Conservation (phyloP, 2,888 invertebrate genomes). For the Phlogophora meticulosa region DNA sequence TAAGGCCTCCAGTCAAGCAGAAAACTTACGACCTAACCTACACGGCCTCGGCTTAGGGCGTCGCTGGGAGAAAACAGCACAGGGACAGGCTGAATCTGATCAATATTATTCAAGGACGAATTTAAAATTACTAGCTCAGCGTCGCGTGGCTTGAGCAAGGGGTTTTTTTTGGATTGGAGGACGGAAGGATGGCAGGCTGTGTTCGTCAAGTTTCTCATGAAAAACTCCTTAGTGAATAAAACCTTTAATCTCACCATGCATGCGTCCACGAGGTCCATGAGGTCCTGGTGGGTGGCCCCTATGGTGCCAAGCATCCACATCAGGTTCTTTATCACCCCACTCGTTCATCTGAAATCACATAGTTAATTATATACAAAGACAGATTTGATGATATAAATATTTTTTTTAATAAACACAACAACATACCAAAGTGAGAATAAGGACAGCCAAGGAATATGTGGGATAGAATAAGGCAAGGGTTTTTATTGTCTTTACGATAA, state of each 20-base stretch:
- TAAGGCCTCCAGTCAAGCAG: too few relatives aligned
- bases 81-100: too few relatives aligned
- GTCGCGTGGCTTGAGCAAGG: too few relatives aligned
- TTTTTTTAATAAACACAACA: conserved; percentile 53
- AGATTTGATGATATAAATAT: conserved; percentile 26
- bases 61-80: too few relatives aligned
- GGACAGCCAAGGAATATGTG: conserved; percentile 90
- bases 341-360: conserved; percentile 83
- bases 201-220: neutral
- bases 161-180: too few relatives aligned
- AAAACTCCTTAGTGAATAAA: neutral
- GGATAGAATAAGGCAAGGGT: conserved; percentile 86
- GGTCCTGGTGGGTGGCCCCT: conserved; percentile 85
- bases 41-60: too few relatives aligned
- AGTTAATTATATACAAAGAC: conserved; percentile 31
- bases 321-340: conserved; percentile 89
- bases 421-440: conserved; percentile 88
- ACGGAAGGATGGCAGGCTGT: too few relatives aligned
- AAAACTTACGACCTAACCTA: too few relatives aligned
- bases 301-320: conserved; percentile 88
- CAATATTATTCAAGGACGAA: too few relatives aligned
- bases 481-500: conserved; percentile 82
- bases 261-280: conserved; percentile 89
- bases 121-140: too few relatives aligned
- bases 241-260: conserved; percentile 77